phyloP scores from a whole-genome alignment of 2,113 vertebrate genomes.

The Sminthopsis crassicaudata region DNA sequence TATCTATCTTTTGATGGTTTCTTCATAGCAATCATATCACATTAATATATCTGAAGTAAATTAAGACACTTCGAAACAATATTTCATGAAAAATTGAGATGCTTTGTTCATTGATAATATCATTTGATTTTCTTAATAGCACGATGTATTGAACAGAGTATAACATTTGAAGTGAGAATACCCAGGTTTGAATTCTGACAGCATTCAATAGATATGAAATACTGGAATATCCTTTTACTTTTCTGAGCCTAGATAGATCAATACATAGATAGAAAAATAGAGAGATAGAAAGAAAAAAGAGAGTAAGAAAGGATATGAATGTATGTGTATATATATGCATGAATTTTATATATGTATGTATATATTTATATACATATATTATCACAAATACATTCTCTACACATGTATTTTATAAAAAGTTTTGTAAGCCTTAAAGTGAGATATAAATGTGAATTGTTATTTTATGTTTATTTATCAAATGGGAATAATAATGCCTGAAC shows the following conservation, averaged over 20 bases:
- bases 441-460: background rate
- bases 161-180: background rate
- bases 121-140: background rate
- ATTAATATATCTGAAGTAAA: background rate
- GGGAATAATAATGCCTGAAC: background rate
- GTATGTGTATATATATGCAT: background rate
- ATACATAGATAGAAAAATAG: too few relatives aligned
- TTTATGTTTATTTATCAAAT: background rate
- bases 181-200: background rate
- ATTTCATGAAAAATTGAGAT: conserved; percentile 1
- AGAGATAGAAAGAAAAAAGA: too few relatives aligned
- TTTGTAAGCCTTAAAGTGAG: background rate
- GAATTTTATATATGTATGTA: background rate
- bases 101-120: conserved; percentile 17
- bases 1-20: conserved; percentile 19
- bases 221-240: background rate
- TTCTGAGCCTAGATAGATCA: background rate
- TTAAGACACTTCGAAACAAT: conserved; percentile 7
- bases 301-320: too few relatives aligned
- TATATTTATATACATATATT: background rate
- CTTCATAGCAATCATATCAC: conserved; percentile 19
- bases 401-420: background rate
- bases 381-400: too few relatives aligned
- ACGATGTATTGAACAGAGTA: background rate
- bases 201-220: background rate